Conservation (phyloP, 2,113 vertebrate genomes). For the Pelmatolapia mariae region DNA sequence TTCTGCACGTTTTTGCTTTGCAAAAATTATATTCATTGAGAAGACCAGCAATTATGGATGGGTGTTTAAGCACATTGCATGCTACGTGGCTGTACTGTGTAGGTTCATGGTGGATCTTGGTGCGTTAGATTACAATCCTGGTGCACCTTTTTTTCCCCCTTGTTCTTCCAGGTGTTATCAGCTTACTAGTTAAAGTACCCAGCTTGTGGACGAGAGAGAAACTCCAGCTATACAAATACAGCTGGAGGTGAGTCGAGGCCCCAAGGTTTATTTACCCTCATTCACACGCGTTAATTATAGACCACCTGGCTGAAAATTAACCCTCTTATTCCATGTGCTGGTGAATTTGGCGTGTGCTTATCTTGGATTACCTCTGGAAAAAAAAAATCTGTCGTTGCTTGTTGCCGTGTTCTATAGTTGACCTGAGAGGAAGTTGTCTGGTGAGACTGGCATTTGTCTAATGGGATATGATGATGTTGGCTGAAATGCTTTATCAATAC, state of each 20-base stretch:
- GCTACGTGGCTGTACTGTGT: neutral
- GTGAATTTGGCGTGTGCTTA: slow-evolving; percentile 11
- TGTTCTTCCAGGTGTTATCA: slow-evolving; percentile 44
- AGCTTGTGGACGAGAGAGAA: slow-evolving; percentile 29
- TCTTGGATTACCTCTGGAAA: neutral
- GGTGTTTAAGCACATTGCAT: slow-evolving; percentile 6
- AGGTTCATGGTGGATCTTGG: neutral
- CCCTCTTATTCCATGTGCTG: slow-evolving; percentile 3
- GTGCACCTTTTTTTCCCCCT: neutral
- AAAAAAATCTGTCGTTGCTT: neutral
- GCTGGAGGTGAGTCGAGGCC: slow-evolving; percentile 61
- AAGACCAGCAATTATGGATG: slow-evolving; percentile 1
- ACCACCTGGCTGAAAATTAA: slow-evolving; percentile 57
- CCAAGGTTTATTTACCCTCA: slow-evolving; percentile 64
- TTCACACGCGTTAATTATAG: slow-evolving; percentile 62
- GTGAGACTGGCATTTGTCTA: neutral
- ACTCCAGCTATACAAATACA: slow-evolving; percentile 69
- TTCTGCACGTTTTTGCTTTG: neutral
- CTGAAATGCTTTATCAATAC: neutral
- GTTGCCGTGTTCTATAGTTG: neutral
- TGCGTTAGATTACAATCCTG: neutral
- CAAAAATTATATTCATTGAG: slow-evolving; percentile 4
- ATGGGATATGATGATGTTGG: neutral
- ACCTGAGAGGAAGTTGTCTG: slow-evolving; percentile 4
- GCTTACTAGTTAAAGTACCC: neutral